A percentile compares a stretch with the other conserved stretches of the same genome.
phyloP scores from a whole-genome alignment of 2,888 invertebrate genomes.

The Drosophila kambysellisi region DNA sequence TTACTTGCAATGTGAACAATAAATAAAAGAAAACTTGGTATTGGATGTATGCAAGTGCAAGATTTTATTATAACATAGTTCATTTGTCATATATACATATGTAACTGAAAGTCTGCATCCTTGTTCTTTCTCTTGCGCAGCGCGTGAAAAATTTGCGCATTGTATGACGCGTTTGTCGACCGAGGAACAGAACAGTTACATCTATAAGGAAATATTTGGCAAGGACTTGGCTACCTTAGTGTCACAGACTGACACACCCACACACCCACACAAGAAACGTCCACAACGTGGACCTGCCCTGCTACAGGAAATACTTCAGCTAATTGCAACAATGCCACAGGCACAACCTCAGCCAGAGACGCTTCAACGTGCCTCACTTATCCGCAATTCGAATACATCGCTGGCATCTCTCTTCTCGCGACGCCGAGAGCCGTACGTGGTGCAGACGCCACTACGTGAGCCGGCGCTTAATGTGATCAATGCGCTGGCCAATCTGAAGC shows the following conservation, averaged over 20 bases:
- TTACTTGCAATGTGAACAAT: not conserved
- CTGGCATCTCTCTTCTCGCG: constrained; percentile 80
- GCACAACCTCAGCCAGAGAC: constrained; percentile 82
- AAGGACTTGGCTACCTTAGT: constrained; percentile 7
- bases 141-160: constrained; percentile 83
- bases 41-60: no score
- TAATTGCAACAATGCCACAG: constrained; percentile 87
- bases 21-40: not conserved
- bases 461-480: constrained; percentile 88
- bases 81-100: not conserved
- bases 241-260: constrained; percentile 9
- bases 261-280: constrained; percentile 79
- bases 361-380: constrained; percentile 80
- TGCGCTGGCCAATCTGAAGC: constrained; percentile 87
- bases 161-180: constrained; percentile 82
- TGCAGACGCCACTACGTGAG: constrained; percentile 86
- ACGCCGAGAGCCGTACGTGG: constrained; percentile 86
- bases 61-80: not conserved
- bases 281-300: constrained; percentile 89
- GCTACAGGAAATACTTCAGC: constrained; percentile 89
- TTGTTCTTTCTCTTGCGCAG: constrained; percentile 45
- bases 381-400: constrained; percentile 83
- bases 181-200: constrained; percentile 71
- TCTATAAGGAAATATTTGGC: constrained; percentile 68
- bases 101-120: not conserved